Evolutionary conservation across 1,140 invertebrate species (phyloP).

Genomic region (Diachasmimorpha longicaudata): DNA sequence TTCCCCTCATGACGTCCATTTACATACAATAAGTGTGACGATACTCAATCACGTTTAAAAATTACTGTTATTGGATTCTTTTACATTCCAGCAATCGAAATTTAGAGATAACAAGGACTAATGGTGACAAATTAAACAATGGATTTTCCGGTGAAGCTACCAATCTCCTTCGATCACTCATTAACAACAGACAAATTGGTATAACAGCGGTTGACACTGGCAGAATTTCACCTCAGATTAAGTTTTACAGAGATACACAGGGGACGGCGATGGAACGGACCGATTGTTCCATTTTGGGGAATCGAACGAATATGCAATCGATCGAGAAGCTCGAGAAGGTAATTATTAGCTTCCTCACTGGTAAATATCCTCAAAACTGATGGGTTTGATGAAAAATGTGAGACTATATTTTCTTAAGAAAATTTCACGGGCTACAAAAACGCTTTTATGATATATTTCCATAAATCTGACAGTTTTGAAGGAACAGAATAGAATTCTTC

Average conservation of each 20-base stretch:
- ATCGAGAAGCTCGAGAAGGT: constrained; percentile 60
- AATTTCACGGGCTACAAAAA: no score
- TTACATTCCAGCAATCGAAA: constrained; percentile 51
- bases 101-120: constrained; percentile 59
- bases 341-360: constrained; percentile 6
- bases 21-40: constrained; percentile 2
- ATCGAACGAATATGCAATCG: constrained; percentile 51
- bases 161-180: constrained; percentile 73
- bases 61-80: constrained; percentile 8
- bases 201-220: constrained; percentile 67
- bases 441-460: no score
- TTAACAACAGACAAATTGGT: constrained; percentile 75
- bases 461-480: no score
- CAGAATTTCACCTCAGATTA: constrained; percentile 49
- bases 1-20: constrained; percentile 12
- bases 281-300: constrained; percentile 52
- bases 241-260: constrained; percentile 56
- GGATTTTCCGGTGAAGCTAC: constrained; percentile 70
- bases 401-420: background rate
- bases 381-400: background rate
- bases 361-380: background rate
- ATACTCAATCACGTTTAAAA: background rate
- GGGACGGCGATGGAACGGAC: constrained; percentile 50
- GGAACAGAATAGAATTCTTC: no score
- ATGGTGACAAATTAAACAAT: constrained; percentile 58